Percentiles rank a stretch among this genome's conserved stretches.
Evolutionary conservation across 2,113 vertebrate species (phyloP).

Genomic region (Lophotis ruficrista): DNA sequence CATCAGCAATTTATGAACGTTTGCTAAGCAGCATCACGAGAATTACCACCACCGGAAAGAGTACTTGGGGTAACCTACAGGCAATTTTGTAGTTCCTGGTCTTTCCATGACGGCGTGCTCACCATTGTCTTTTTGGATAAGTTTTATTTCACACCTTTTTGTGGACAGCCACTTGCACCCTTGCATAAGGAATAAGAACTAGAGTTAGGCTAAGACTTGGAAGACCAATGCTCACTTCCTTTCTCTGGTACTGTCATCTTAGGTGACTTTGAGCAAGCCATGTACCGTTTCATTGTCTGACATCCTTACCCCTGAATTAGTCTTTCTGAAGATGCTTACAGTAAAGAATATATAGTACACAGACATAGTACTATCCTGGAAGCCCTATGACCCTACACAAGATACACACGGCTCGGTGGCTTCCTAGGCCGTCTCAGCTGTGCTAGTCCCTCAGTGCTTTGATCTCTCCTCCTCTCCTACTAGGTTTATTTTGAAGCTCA

Average conservation of each 20-base stretch:
- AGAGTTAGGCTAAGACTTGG: background rate
- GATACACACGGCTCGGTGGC: accelerated
- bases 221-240: background rate
- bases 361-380: background rate
- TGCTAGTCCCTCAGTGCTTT: background rate
- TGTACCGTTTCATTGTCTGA: background rate
- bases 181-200: background rate
- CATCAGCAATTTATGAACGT: background rate
- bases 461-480: background rate
- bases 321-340: background rate
- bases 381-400: background rate
- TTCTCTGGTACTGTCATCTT: background rate
- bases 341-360: background rate
- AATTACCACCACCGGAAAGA: background rate
- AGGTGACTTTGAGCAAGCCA: background rate
- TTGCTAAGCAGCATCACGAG: background rate
- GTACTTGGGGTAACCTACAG: background rate
- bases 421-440: background rate
- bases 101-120: background rate
- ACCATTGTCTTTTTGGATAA: background rate
- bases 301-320: background rate
- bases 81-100: background rate
- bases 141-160: background rate
- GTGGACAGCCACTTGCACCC: background rate
- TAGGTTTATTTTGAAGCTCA: conserved; percentile 35